Base-by-base conservation (phyloP, 2,113 vertebrate species). In the Anarrhichthys ocellatus region DNA sequence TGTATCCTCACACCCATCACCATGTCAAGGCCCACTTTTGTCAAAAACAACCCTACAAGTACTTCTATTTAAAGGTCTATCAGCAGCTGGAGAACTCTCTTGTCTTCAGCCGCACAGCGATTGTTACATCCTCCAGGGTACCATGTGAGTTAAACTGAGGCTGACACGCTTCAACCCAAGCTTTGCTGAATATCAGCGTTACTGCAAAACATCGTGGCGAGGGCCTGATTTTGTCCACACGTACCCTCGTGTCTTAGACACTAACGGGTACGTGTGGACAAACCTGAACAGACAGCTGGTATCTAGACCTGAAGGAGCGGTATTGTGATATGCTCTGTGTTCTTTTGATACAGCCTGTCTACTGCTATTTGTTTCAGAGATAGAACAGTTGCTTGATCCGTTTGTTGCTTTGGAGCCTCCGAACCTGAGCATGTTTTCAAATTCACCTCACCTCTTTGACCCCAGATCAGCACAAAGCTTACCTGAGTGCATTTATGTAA, bases 1-100 rank as follows among this genome's bases (percentile, higher is more conserved):
- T 66, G 71, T 56, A 27, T 81, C 13, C n/a, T 78, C 58, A 75
- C 74, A 75, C 68, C 75, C 61, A 32, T 66, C 66, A 78, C 27
- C 62, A 83, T 61, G 75, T 86, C 73, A 82, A 73, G 50, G 56
- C 70, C 48, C 66, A 73, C 81, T 80, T 89, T 79, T 74, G 44
- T 83, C 73, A 66, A 76, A 73, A 84, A 82, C 40, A 63, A 79
- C 62, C 8, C 59, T 24, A 74, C 58, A 62, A 74, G 42, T 77
- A 61, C 59, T 75, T 89, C 74, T 91, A 78, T 91, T 87, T 89
- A 86, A 88, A 90, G 73, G 34, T 24, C 66, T 40, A 56, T 83
- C 52, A 72, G 78, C 44, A 67, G 80, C 76, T 76, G 68, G 74
- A 79, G 80, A 87, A 63, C 59, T 24, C 81, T 73, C 29, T 56